Base-by-base conservation (phyloP, 2,888 invertebrate genomes). In the Campoplex capitator region DNA sequence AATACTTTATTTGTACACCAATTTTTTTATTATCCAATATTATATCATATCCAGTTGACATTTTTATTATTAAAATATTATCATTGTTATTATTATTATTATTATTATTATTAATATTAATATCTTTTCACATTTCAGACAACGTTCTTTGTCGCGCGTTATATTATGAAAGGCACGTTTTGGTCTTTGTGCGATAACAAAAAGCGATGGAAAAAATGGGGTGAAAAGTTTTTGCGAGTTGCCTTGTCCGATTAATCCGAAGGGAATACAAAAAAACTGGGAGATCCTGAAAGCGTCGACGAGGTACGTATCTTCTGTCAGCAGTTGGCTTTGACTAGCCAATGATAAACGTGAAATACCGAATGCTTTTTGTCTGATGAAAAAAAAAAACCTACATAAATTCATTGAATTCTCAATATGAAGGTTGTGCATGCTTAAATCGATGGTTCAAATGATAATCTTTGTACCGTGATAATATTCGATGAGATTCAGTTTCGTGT, bases 371-470 rank as follows among this genome's bases (percentile, higher is more conserved):
- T 8, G 54, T 56, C n/a, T 23, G 54, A 51, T 58, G 45, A 58
- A 62, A 32, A 58, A 23, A 23, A 56, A 62, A 62, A 16, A 32
- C 62, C 32, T 62, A 62, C 62, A 62, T 62, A 62, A 62, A 62
- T 62, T 62, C 62, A 62, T 32, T 32, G n/a, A 62, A 62, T 62
- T 58, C 62, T 9, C 62, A 62, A 32, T 62, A 62, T 62, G 1
- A 16, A 62, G 62, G 32, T 32, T 32, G 9, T 32, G 32, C 32
- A 62, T 62, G 32, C 32, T 62, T 32, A 6, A 32, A 9, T 32
- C 62, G 32, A 62, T 62, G 13, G 62, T 16, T 16, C 16, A 62
- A 62, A 16, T 1, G 4, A 16, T 32, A 16, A 13, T 13, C 2
- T 58, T 28, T 13, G 2, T 32, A 13, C 13, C 4, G 1, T 6